phyloP scores from a whole-genome alignment of 2,888 invertebrate species.

The Drosophila mimica region DNA sequence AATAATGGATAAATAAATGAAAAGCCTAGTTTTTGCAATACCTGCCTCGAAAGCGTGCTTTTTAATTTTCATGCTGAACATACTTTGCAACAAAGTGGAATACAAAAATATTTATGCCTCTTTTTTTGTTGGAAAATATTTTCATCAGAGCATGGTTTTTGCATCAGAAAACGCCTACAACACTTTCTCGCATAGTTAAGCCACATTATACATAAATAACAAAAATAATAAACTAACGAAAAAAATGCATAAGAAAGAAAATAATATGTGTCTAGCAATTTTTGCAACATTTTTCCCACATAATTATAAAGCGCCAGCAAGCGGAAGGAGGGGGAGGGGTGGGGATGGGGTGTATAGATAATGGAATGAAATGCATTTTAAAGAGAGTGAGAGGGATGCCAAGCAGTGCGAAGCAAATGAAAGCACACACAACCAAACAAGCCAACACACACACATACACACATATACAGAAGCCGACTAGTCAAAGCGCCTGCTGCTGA shows the following conservation, averaged over 20 bases:
- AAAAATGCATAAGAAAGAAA: constrained; percentile 28
- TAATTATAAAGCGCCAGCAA: constrained; percentile 69
- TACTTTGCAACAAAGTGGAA: background rate
- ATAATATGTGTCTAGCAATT: constrained; percentile 76
- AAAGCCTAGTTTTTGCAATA: background rate
- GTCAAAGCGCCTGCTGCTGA: constrained; percentile 43
- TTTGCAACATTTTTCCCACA: constrained; percentile 73
- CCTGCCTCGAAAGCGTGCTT: background rate
- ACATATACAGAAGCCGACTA: constrained; percentile 42
- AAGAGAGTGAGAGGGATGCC: constrained; percentile 25
- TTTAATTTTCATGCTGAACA: constrained; percentile 17
- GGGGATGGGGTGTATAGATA: background rate
- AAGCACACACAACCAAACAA: constrained; percentile 20
- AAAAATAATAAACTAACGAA: constrained; percentile 26
- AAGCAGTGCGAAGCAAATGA: constrained; percentile 34
- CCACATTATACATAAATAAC: constrained; percentile 42
- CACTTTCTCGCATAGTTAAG: constrained; percentile 75
- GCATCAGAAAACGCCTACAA: constrained; percentile 68
- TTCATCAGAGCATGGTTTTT: constrained; percentile 44
- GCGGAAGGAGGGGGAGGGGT: background rate
- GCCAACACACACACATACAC: background rate
- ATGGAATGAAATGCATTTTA: constrained; percentile 27
- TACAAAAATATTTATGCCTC: constrained; percentile 19
- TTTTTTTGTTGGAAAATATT: constrained; percentile 13
- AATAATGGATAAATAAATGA: background rate